Conservation (phyloP, 2,113 vertebrate species). For the Labeo catla region DNA sequence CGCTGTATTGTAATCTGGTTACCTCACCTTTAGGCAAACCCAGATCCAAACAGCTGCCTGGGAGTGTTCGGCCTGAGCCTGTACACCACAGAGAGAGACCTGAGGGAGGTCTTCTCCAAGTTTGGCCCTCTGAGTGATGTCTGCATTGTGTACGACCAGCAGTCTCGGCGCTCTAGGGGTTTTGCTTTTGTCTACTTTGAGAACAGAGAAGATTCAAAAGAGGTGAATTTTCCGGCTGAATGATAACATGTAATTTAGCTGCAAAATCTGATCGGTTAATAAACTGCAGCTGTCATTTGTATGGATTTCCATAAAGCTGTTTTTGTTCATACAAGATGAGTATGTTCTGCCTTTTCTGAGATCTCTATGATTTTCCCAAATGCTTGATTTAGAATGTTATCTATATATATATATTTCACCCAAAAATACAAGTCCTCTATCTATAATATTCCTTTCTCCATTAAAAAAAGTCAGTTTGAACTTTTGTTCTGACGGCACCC, state of each 20-base stretch:
- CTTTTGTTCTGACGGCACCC: too few relatives aligned
- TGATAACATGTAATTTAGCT: not conserved
- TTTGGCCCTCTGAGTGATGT: slow-evolving; percentile 92
- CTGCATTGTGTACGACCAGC: slow-evolving; percentile 93
- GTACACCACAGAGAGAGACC: slow-evolving; percentile 93
- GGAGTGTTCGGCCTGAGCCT: slow-evolving; percentile 96
- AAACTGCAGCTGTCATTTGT: not conserved
- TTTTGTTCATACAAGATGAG: not conserved
- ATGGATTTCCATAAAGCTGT: not conserved
- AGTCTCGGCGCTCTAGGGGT: slow-evolving; percentile 91
- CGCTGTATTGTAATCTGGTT: not conserved
- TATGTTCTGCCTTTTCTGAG: not conserved
- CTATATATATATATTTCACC: not conserved
- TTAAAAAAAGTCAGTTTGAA: not conserved
- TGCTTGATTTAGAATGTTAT: not conserved
- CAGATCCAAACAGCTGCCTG: slow-evolving; percentile 92
- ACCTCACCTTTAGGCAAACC: slow-evolving; percentile 82
- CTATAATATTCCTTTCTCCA: not conserved
- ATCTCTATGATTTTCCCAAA: not conserved
- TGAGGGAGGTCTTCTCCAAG: slow-evolving; percentile 95
- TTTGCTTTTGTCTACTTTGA: slow-evolving; percentile 97
- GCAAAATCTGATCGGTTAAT: not conserved
- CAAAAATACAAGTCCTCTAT: not conserved
- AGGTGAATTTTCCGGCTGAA: slow-evolving; percentile 71
- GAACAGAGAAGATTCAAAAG: slow-evolving; percentile 89